Evolutionary conservation across 2,113 vertebrate species (phyloP).

Genomic region (Ancistrus triradiatus): DNA sequence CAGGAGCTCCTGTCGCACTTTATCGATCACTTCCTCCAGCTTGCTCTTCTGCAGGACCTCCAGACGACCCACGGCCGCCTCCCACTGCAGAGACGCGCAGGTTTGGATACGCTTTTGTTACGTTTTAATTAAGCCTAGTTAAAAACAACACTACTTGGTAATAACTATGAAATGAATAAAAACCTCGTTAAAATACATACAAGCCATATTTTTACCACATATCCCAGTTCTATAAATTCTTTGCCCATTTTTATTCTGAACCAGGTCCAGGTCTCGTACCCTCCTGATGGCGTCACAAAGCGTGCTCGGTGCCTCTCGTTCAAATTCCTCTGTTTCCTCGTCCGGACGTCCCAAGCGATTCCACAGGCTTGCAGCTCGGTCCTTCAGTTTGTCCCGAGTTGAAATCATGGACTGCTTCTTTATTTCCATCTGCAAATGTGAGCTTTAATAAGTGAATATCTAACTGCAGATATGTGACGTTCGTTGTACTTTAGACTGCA

Average conservation of each 20-base stretch:
- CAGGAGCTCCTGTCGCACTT: constrained; percentile 50
- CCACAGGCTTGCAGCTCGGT: constrained; percentile 45
- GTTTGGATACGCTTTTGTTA: no score
- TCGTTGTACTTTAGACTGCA: no score
- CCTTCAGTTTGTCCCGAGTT: constrained; percentile 47
- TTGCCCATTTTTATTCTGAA: not conserved
- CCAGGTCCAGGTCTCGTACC: constrained; percentile 29
- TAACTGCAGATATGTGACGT: no score
- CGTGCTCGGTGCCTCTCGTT: constrained; percentile 19
- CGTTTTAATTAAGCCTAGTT: no score
- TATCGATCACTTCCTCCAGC: constrained; percentile 47
- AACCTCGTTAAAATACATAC: no score
- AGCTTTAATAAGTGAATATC: no score
- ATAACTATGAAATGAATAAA: no score
- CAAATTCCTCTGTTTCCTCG: constrained; percentile 36
- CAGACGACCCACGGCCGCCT: constrained; percentile 40
- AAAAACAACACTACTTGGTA: no score
- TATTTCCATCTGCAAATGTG: constrained; percentile 38
- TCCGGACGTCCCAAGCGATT: constrained; percentile 46
- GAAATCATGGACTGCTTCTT: constrained; percentile 46
- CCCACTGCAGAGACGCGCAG: constrained; percentile 38
- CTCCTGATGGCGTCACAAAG: constrained; percentile 47
- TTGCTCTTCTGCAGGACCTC: constrained; percentile 41
- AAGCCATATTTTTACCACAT: no score
- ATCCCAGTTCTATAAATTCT: no score